A percentile compares a stretch with the other conserved stretches of the same genome.
These are phyloP conservation scores for Cariama cristata DNA, from an alignment of 2,113 vertebrate genomes.

Conservation along the genomic window DNA sequence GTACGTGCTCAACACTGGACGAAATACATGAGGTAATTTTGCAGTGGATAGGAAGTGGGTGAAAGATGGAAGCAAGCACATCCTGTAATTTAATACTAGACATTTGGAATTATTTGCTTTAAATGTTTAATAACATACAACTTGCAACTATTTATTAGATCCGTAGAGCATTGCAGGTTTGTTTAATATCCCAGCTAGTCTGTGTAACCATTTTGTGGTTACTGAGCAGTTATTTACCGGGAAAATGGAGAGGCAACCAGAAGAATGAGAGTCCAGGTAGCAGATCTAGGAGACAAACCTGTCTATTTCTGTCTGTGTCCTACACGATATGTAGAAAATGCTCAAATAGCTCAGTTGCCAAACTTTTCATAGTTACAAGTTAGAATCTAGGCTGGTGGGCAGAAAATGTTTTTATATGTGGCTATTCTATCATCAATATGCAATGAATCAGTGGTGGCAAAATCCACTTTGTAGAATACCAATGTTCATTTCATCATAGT, in stretches of 20 bases:
- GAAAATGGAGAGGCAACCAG: neutral
- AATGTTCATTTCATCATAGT: neutral
- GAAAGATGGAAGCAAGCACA: neutral
- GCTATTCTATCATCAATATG: neutral
- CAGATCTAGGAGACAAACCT: neutral
- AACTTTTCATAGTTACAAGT: neutral
- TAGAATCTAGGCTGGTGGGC: neutral
- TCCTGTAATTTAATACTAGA: neutral
- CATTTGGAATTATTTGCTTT: neutral
- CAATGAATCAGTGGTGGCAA: neutral
- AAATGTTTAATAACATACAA: neutral
- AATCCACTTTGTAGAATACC: neutral
- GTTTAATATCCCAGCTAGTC: neutral
- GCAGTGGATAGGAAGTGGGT: neutral
- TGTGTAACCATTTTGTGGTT: neutral
- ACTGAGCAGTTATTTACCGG: neutral
- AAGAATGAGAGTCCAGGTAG: neutral
- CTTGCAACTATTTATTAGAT: neutral
- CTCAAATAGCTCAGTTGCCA: neutral
- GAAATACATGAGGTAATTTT: neutral
- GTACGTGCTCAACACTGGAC: fast-evolving
- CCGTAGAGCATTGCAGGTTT: neutral
- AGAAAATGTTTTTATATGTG: neutral
- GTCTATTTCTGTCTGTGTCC: neutral
- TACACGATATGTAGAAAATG: neutral